Evolutionary conservation across 2,797 vertebrate genomes (phyloP).

Genomic region (Sciurus carolinensis): DNA sequence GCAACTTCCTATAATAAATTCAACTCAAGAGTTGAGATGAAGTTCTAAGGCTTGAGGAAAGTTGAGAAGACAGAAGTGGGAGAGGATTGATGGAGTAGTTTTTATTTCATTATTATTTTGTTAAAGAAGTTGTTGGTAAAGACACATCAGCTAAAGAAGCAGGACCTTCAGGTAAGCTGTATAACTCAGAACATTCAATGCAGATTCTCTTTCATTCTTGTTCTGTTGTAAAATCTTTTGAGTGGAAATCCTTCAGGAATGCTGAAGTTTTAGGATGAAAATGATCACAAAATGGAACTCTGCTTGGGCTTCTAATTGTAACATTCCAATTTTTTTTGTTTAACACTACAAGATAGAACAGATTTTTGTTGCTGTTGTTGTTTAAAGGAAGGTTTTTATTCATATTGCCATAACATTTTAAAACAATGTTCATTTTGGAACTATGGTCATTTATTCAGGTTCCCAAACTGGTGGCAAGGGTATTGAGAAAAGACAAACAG

Average conservation of each 20-base stretch:
- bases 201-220: neutral
- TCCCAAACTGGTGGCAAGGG: too few relatives aligned
- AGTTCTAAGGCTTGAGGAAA: neutral
- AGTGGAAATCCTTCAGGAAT: neutral
- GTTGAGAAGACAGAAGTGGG: neutral
- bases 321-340: neutral
- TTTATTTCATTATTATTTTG: neutral
- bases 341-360: neutral
- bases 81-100: neutral
- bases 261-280: neutral
- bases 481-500: too few relatives aligned
- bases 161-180: neutral
- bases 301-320: neutral
- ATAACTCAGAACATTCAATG: neutral
- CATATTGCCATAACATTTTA: neutral
- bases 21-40: neutral
- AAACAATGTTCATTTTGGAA: neutral
- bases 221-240: neutral
- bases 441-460: too few relatives aligned
- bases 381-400: neutral
- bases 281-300: neutral
- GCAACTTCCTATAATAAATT: constrained; percentile 60
- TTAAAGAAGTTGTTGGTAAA: neutral
- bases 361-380: neutral
- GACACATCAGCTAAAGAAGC: neutral